phyloP scores from a whole-genome alignment of 92 coral and sea anemone species.

The Zoanthus sociatus region DNA sequence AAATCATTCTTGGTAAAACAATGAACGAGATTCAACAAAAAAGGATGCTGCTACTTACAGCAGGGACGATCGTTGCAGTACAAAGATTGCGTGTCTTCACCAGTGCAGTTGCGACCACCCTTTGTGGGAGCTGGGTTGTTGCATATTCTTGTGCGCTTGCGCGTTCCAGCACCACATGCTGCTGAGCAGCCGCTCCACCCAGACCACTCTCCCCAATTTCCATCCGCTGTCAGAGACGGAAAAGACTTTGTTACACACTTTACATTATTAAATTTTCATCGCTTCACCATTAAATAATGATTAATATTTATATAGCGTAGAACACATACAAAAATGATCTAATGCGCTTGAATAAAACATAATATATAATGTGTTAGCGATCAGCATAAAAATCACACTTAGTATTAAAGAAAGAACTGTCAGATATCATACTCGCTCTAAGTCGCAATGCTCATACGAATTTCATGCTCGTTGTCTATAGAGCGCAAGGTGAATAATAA shows the following conservation, averaged over 20 bases:
- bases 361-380: no score
- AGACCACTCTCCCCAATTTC: constrained; percentile 51
- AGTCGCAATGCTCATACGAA: no score
- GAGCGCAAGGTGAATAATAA: no score
- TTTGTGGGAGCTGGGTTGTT: constrained; percentile 32
- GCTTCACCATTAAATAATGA: no score
- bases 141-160: constrained; percentile 44
- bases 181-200: constrained; percentile 39
- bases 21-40: background rate
- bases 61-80: constrained; percentile 50
- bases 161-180: constrained; percentile 39
- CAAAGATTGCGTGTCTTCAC: constrained; percentile 21
- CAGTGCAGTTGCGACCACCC: constrained; percentile 40
- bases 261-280: background rate
- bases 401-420: no score
- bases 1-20: background rate
- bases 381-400: no score
- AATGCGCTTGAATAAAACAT: no score
- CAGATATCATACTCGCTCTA: no score
- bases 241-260: background rate
- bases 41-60: constrained; percentile 6
- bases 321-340: no score
- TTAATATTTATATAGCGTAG: no score
- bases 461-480: no score
- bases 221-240: constrained; percentile 5